phyloP scores from a whole-genome alignment of 2,797 vertebrate species.

The Meriones psammophilus region DNA sequence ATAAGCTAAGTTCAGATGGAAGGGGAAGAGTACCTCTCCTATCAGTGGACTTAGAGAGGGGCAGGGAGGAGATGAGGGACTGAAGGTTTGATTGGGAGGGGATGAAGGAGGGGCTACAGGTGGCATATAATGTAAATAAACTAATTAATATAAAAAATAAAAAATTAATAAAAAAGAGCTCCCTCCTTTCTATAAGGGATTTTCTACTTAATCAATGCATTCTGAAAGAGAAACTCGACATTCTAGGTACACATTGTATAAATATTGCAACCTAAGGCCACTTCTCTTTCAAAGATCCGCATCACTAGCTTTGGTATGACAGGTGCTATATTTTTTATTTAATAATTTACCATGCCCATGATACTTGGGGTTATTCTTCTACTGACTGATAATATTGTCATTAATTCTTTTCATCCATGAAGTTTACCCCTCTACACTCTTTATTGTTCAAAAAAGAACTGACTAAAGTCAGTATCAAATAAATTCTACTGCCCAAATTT shows the following conservation, averaged over 20 bases:
- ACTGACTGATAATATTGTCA: conserved; percentile 79
- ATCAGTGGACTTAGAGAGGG: too few species aligned
- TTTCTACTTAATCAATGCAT: conserved; percentile 79
- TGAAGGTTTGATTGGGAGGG: too few species aligned
- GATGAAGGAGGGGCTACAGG: too few species aligned
- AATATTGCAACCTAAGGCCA: conserved; percentile 74
- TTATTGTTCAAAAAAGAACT: conserved; percentile 68
- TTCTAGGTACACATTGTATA: conserved; percentile 69
- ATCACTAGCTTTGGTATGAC: conserved; percentile 82
- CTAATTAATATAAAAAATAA: too few species aligned
- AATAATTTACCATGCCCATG: conserved; percentile 80
- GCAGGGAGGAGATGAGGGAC: too few species aligned
- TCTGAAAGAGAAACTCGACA: conserved; percentile 82
- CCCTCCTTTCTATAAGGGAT: conserved; percentile 79
- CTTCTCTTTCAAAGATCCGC: conserved; percentile 80
- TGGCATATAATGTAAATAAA: too few species aligned
- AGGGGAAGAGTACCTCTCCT: too few species aligned
- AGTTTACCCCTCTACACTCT: conserved; percentile 65
- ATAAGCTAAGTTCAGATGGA: too few species aligned
- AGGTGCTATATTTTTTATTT: conserved; percentile 83
- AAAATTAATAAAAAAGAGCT: conserved; percentile 64
- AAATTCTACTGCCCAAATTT: conserved; percentile 58
- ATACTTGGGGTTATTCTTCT: conserved; percentile 76
- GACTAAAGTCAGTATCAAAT: not conserved
- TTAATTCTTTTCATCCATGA: conserved; percentile 81